Evolutionary conservation across 2,797 vertebrate species (phyloP).

Genomic region (Smutsia gigantea): DNA sequence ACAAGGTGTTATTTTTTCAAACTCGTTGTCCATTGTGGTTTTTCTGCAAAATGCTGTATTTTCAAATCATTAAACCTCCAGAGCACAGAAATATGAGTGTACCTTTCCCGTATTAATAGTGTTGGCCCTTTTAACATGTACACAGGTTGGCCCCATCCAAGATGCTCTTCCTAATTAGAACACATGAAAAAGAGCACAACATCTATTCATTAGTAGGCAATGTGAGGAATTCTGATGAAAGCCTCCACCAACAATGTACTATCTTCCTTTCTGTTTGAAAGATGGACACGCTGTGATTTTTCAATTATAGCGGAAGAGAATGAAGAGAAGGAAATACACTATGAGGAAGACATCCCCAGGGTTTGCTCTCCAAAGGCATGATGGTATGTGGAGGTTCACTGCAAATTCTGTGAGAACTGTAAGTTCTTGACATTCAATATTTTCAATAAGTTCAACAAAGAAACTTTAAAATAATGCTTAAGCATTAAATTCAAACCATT

Average conservation of each 20-base stretch:
- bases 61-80: slow-evolving; percentile 48
- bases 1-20: slow-evolving; percentile 45
- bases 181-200: not conserved
- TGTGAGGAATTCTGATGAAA: slow-evolving; percentile 22
- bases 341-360: too few relatives aligned
- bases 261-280: slow-evolving; percentile 20
- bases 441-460: not conserved
- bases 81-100: not conserved
- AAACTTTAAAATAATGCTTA: not conserved
- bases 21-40: not conserved
- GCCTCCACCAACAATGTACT: not conserved
- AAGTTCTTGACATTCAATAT: not conserved
- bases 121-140: not conserved
- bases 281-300: not conserved
- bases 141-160: not conserved
- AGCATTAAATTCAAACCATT: not conserved
- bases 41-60: slow-evolving; percentile 25
- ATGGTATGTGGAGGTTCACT: not conserved
- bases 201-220: not conserved
- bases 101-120: slow-evolving; percentile 26
- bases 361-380: not conserved
- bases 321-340: not conserved
- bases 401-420: not conserved
- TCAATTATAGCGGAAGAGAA: not conserved
- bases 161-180: not conserved